Evolutionary conservation across 2,113 vertebrate genomes (phyloP).

Genomic region (Brachirus orientalis): DNA sequence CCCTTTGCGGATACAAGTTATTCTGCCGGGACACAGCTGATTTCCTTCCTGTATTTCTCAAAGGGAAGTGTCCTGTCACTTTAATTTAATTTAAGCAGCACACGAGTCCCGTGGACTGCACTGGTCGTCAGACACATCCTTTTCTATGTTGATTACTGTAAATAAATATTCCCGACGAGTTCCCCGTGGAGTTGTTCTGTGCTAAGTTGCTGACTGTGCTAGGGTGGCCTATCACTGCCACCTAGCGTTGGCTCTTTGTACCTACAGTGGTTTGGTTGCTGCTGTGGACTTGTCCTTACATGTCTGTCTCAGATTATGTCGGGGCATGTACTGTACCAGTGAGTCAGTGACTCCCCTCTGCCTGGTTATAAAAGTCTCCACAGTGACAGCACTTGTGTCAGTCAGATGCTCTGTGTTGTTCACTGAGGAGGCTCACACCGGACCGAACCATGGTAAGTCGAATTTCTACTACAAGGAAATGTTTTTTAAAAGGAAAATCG

Average conservation of each 20-base stretch:
- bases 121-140: too few relatives aligned
- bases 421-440: constrained; percentile 6
- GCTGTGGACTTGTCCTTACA: constrained; percentile 67
- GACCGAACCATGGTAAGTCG: constrained; percentile 62
- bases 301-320: constrained; percentile 71
- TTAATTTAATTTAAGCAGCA: background rate
- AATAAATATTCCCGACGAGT: too few relatives aligned
- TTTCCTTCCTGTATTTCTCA: constrained; percentile 19
- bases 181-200: too few relatives aligned
- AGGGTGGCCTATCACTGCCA: constrained; percentile 10
- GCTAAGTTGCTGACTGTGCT: background rate
- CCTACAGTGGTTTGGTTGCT: background rate
- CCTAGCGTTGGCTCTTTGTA: constrained; percentile 38
- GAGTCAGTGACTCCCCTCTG: constrained; percentile 39
- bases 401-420: constrained; percentile 4
- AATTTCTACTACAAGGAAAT: background rate
- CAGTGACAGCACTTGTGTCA: background rate
- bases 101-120: too few relatives aligned
- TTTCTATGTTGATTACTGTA: too few relatives aligned
- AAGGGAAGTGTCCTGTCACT: background rate
- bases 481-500: background rate
- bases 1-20: constrained; percentile 39
- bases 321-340: constrained; percentile 72
- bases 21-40: constrained; percentile 17
- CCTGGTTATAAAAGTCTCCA: constrained; percentile 30